These are phyloP conservation scores for Campoletis raptor DNA, from an alignment of 2,888 invertebrate genomes.

Conservation along the genomic window DNA sequence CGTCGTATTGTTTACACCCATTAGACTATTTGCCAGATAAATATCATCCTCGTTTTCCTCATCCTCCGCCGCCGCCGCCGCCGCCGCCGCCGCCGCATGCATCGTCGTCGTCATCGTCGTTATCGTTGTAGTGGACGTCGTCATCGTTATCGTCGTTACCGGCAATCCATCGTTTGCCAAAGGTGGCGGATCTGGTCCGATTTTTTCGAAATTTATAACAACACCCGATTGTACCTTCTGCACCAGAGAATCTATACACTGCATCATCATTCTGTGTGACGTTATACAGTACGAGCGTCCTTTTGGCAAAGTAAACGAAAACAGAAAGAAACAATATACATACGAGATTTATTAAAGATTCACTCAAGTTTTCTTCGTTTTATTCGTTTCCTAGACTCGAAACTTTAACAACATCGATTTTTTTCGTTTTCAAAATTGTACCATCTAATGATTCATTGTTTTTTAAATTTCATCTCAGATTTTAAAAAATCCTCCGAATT, in stretches of 20 bases:
- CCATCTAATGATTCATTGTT: neutral
- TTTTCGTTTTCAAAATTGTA: no score
- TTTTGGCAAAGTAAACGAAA: slow-evolving; percentile 78
- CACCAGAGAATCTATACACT: slow-evolving; percentile 98
- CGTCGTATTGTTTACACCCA: slow-evolving; percentile 84
- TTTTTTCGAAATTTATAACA: slow-evolving; percentile 98
- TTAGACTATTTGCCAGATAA: slow-evolving; percentile 35
- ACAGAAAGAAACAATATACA: slow-evolving; percentile 52
- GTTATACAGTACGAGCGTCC: slow-evolving; percentile 98
- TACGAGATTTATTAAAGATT: slow-evolving; percentile 32
- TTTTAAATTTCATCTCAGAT: neutral
- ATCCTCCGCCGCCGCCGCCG: slow-evolving; percentile 71
- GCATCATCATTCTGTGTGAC: slow-evolving; percentile 97
- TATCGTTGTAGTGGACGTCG: slow-evolving; percentile 45
- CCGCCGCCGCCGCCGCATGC: neutral
- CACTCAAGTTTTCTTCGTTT: neutral
- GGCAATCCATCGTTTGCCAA: slow-evolving; percentile 86
- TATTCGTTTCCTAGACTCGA: neutral
- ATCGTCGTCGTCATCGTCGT: slow-evolving; percentile 76
- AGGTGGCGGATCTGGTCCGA: slow-evolving; percentile 94
- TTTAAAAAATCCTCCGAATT: neutral
- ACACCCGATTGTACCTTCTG: slow-evolving; percentile 99
- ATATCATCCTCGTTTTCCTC: slow-evolving; percentile 83
- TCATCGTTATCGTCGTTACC: slow-evolving; percentile 61
- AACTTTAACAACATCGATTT: no score